Percentiles rank a stretch among this genome's conserved stretches.
Conservation (phyloP, 2,888 invertebrate genomes). For the Coecobrya sp. region DNA sequence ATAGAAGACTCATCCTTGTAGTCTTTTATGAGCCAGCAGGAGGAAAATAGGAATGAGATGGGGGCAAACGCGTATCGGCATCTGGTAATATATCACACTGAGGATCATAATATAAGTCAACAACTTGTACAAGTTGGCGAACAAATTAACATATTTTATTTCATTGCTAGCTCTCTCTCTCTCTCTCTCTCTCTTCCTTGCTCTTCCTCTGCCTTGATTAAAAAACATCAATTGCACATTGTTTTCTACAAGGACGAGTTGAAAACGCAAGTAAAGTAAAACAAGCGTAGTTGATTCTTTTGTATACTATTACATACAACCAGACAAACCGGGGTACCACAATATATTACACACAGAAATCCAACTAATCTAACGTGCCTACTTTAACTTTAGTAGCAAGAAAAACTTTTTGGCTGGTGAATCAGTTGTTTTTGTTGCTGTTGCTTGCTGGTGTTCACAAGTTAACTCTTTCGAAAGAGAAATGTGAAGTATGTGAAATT, state of each 20-base stretch:
- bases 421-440: slow-evolving; percentile 36
- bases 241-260: slow-evolving; percentile 50
- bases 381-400: slow-evolving; percentile 8
- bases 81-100: slow-evolving; percentile 33
- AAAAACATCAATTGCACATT: slow-evolving; percentile 75
- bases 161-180: slow-evolving; percentile 47
- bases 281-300: neutral
- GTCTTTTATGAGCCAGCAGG: neutral
- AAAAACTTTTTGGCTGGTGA: slow-evolving; percentile 40
- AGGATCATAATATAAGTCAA: slow-evolving; percentile 67
- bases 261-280: neutral
- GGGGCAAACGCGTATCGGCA: slow-evolving; percentile 40
- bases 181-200: neutral
- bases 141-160: slow-evolving; percentile 77
- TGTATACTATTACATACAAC: neutral
- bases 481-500: slow-evolving; percentile 54
- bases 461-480: slow-evolving; percentile 53
- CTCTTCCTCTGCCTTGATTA: slow-evolving; percentile 67
- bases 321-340: neutral
- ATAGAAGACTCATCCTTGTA: neutral
- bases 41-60: neutral
- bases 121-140: slow-evolving; percentile 60
- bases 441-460: slow-evolving; percentile 29
- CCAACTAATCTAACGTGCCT: neutral
- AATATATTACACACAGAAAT: neutral